Evolutionary conservation across 2,113 vertebrate species (phyloP).

Genomic region (Calidris pugnax): DNA sequence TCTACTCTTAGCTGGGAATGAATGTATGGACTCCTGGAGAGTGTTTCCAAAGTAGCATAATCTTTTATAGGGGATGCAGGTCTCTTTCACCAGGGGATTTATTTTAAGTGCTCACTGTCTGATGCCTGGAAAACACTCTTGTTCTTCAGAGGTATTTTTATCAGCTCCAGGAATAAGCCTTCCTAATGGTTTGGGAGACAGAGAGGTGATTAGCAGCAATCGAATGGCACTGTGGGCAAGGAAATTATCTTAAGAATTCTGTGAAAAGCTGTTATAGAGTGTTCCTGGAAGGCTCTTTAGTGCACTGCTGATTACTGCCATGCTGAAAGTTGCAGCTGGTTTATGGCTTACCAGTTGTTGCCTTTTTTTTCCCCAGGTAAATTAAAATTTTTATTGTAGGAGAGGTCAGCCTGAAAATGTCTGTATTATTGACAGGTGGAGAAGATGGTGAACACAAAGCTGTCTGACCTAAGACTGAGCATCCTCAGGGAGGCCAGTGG

Average conservation of each 20-base stretch:
- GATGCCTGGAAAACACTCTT: neutral
- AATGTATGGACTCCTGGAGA: neutral
- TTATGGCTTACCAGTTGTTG: neutral
- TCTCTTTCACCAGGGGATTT: neutral
- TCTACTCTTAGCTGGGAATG: neutral
- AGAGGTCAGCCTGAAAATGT: neutral
- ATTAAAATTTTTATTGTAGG: neutral
- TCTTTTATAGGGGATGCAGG: neutral
- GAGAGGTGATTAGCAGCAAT: neutral
- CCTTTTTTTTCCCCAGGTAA: neutral
- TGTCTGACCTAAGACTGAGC: neutral
- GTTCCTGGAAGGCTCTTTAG: neutral
- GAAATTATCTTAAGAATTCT: neutral
- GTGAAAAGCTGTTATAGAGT: neutral
- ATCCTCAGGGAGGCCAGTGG: neutral
- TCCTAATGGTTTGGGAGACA: neutral
- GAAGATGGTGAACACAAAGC: neutral
- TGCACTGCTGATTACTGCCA: neutral
- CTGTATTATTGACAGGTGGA: neutral
- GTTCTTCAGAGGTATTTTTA: neutral
- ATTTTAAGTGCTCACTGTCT: neutral
- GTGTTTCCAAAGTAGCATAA: neutral
- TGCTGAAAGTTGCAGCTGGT: neutral
- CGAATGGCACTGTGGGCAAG: neutral
- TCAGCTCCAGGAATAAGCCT: neutral